A percentile compares a stretch with the other conserved stretches of the same genome.
phyloP scores from a whole-genome alignment of 2,888 invertebrate species.

The Ischnura elegans region DNA sequence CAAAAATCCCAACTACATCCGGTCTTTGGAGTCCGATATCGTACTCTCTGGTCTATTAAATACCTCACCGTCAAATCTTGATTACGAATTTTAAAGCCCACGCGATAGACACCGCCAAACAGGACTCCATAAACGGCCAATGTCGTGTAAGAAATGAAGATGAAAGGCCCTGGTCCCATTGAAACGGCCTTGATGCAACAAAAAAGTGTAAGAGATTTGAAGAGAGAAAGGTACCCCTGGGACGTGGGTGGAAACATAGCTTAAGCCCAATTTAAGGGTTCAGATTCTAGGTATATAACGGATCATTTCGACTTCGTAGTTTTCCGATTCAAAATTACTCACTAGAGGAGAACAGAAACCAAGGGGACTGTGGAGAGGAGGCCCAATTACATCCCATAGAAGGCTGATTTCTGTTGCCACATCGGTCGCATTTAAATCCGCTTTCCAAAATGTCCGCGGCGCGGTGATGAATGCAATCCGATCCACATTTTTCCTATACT shows the following conservation, averaged over 20 bases:
- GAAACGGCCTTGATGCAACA: not conserved
- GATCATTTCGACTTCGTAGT: not conserved
- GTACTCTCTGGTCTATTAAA: too few species aligned
- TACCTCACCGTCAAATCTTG: too few species aligned
- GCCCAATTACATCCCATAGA: too few species aligned
- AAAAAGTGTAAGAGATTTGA: not conserved
- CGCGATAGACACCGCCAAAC: not conserved
- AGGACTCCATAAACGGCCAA: not conserved
- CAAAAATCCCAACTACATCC: too few species aligned
- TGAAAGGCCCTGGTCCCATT: not conserved
- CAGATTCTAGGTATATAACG: not conserved
- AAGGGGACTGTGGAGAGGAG: too few species aligned
- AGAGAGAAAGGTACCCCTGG: not conserved
- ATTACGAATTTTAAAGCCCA: constrained; percentile 8
- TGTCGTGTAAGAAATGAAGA: not conserved
- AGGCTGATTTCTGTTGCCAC: too few species aligned
- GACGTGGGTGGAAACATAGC: not conserved
- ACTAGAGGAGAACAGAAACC: too few species aligned
- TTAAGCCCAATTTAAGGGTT: not conserved
- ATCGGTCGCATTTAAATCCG: too few species aligned
- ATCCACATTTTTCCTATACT: too few species aligned
- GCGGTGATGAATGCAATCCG: too few species aligned
- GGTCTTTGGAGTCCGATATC: too few species aligned
- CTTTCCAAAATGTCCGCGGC: too few species aligned
- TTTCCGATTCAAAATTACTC: not conserved